phyloP scores from a whole-genome alignment of 2,113 vertebrate species.

The Maccullochella peelii region DNA sequence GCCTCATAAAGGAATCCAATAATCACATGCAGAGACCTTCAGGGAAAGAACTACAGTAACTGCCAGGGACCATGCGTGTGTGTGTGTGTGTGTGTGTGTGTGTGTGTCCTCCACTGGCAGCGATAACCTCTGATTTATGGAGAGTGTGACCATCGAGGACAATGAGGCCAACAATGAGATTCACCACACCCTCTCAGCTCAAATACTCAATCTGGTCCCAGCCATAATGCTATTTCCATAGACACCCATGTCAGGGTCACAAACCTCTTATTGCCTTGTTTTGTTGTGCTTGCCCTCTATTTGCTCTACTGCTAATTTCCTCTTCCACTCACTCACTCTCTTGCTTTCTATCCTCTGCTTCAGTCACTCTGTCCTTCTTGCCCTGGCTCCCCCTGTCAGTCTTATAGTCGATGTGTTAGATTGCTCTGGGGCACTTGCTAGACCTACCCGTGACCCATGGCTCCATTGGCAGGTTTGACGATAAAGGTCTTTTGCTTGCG shows the following conservation, averaged over 20 bases:
- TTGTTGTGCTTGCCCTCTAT: constrained; percentile 55
- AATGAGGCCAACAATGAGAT: constrained; percentile 74
- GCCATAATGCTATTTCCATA: constrained; percentile 57
- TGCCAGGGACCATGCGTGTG: constrained; percentile 35
- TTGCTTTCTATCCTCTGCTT: constrained; percentile 8
- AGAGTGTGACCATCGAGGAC: constrained; percentile 67
- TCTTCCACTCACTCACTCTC: constrained; percentile 14
- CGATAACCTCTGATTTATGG: constrained; percentile 74
- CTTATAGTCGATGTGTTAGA: constrained; percentile 3
- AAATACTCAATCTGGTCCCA: constrained; percentile 64
- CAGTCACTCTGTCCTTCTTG: constrained; percentile 9
- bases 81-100: constrained; percentile 11
- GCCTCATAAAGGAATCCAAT: constrained; percentile 76
- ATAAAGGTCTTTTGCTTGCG: constrained; percentile 98
- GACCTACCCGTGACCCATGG: constrained; percentile 98
- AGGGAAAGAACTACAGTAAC: constrained; percentile 63
- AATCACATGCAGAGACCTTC: constrained; percentile 80
- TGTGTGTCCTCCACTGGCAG: constrained; percentile 47
- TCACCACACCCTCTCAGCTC: constrained; percentile 69
- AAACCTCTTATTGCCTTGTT: constrained; percentile 63
- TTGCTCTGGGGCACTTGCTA: constrained; percentile 1
- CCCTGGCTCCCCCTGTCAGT: neutral
- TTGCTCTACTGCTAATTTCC: constrained; percentile 46
- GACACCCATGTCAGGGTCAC: constrained; percentile 64
- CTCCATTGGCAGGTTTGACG: constrained; percentile 97